These are phyloP conservation scores for Cantharis lateralis DNA, from an alignment of 2,888 invertebrate species.

Conservation along the genomic window DNA sequence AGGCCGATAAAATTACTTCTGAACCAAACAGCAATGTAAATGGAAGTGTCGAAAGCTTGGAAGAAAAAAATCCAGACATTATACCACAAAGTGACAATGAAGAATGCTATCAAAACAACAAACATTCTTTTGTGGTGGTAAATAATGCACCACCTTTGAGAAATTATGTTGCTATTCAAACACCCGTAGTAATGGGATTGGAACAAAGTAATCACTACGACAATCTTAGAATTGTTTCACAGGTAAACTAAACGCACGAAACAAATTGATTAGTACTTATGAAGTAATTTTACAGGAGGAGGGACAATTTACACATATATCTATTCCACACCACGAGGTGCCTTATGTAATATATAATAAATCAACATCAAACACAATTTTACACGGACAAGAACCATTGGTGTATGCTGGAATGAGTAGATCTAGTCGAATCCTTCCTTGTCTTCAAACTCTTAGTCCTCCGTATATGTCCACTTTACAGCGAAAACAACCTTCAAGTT, in stretches of 20 bases:
- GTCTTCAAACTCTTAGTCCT: slow-evolving; percentile 50
- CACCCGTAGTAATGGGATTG: slow-evolving; percentile 47
- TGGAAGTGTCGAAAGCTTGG: slow-evolving; percentile 58
- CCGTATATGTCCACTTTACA: slow-evolving; percentile 55
- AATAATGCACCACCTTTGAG: slow-evolving; percentile 54
- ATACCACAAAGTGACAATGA: slow-evolving; percentile 62
- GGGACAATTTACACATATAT: slow-evolving; percentile 62
- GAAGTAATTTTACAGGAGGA: slow-evolving; percentile 52
- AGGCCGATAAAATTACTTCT: slow-evolving; percentile 55
- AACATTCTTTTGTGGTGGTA: slow-evolving; percentile 58
- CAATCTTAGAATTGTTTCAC: slow-evolving; percentile 34
- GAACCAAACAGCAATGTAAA: slow-evolving; percentile 59
- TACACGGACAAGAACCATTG: slow-evolving; percentile 56
- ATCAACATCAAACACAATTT: slow-evolving; percentile 52
- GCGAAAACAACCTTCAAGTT: slow-evolving; percentile 52
- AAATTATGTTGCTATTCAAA: slow-evolving; percentile 53
- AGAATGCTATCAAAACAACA: slow-evolving; percentile 60
- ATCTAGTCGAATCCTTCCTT: slow-evolving; percentile 45
- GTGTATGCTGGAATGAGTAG: slow-evolving; percentile 62
- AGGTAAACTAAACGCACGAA: slow-evolving; percentile 1
- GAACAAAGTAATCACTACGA: slow-evolving; percentile 52
- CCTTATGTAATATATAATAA: slow-evolving; percentile 55
- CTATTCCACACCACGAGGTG: slow-evolving; percentile 53
- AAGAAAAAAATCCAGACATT: slow-evolving; percentile 64
- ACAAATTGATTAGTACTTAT: background rate